phyloP scores from a whole-genome alignment of 2,888 invertebrate species.

The Hydrotaea cyrtoneurina region DNA sequence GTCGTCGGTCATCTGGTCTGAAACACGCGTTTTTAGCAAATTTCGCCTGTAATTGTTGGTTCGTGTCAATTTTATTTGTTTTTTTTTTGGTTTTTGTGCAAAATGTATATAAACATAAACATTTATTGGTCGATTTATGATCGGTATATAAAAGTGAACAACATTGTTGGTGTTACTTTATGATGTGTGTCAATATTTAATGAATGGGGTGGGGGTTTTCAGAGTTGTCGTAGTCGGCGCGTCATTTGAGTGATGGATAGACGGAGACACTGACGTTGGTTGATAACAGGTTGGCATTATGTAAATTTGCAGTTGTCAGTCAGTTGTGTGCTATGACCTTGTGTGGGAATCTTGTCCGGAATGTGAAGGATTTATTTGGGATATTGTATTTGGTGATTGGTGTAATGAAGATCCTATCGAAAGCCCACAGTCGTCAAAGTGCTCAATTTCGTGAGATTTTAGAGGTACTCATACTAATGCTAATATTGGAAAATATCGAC shows the following conservation, averaged over 20 bases:
- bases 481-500: no score
- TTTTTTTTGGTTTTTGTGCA: slow-evolving; percentile 36
- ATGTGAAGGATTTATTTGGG: neutral
- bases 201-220: slow-evolving; percentile 3
- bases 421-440: no score
- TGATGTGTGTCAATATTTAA: slow-evolving; percentile 50
- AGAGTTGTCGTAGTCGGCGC: slow-evolving; percentile 14
- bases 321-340: neutral
- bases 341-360: neutral
- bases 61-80: slow-evolving; percentile 53
- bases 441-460: no score
- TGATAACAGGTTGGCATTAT: slow-evolving; percentile 10
- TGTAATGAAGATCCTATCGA: no score
- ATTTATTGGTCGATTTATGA: slow-evolving; percentile 58
- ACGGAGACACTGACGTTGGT: neutral
- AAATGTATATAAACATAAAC: slow-evolving; percentile 27
- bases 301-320: neutral
- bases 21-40: slow-evolving; percentile 47
- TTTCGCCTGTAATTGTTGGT: slow-evolving; percentile 56
- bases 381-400: neutral
- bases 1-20: neutral
- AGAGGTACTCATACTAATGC: no score
- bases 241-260: slow-evolving; percentile 37
- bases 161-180: slow-evolving; percentile 34
- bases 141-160: slow-evolving; percentile 31